Conservation (phyloP, 2,113 vertebrate genomes). For the Perccottus glenii region DNA sequence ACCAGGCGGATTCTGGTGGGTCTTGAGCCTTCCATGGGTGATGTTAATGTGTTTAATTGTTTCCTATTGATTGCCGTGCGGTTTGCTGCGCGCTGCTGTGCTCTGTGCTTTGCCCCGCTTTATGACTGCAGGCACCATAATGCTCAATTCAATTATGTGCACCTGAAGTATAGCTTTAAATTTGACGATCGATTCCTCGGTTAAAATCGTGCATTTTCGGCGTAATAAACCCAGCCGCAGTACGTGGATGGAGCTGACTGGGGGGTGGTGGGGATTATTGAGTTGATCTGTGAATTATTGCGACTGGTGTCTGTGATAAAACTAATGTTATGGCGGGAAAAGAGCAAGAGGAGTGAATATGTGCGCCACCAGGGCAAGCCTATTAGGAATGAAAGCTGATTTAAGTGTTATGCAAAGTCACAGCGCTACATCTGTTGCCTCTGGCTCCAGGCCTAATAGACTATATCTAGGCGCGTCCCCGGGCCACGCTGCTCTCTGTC, state of each 20-base stretch:
- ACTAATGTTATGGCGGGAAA: conserved; percentile 41
- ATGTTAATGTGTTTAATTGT: conserved; percentile 84
- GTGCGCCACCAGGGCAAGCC: conserved; percentile 72
- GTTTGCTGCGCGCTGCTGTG: conserved; percentile 56
- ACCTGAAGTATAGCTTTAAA: conserved; percentile 75
- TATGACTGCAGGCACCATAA: conserved; percentile 75
- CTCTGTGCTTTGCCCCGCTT: conserved; percentile 53
- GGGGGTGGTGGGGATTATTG: conserved; percentile 30
- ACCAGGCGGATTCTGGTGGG: conserved; percentile 69
- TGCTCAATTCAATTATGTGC: conserved; percentile 77
- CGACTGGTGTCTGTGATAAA: conserved; percentile 37
- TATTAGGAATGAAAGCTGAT: conserved; percentile 80
- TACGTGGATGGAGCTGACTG: conserved; percentile 36
- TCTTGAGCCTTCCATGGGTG: conserved; percentile 66
- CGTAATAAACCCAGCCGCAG: conserved; percentile 52
- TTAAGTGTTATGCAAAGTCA: conserved; percentile 79
- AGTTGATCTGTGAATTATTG: conserved; percentile 58
- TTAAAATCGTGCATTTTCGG: conserved; percentile 68
- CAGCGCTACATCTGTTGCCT: conserved; percentile 73
- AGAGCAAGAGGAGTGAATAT: conserved; percentile 33
- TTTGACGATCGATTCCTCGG: conserved; percentile 66
- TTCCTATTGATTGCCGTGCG: conserved; percentile 78
- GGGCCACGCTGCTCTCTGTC: no score
- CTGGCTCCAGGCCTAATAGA: conserved; percentile 66
- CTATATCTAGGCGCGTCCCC: background rate